phyloP scores from a whole-genome alignment of 2,888 invertebrate species.

The Cheilosia grossa region DNA sequence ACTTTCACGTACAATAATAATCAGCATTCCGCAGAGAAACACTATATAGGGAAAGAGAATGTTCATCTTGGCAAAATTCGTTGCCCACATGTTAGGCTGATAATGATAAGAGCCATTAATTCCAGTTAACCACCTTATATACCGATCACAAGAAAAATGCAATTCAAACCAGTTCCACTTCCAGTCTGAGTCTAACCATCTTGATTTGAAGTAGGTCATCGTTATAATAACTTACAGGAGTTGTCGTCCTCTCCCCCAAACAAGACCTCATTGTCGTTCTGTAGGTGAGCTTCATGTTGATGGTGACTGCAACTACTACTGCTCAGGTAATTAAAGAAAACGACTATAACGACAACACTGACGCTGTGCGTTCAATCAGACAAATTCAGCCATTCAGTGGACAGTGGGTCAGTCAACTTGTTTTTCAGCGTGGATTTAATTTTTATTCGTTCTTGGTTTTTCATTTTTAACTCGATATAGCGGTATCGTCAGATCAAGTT shows the following conservation, averaged over 20 bases:
- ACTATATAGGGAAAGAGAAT: constrained; percentile 38
- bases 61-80: constrained; percentile 25
- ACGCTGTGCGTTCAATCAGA: constrained; percentile 15
- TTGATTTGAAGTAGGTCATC: constrained; percentile 53
- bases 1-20: constrained; percentile 45
- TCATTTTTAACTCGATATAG: constrained; percentile 40
- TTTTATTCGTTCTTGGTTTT: constrained; percentile 33
- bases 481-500: constrained; percentile 55
- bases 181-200: constrained; percentile 8
- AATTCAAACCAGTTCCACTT: constrained; percentile 46
- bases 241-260: constrained; percentile 27
- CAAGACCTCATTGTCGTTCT: constrained; percentile 40
- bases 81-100: constrained; percentile 19
- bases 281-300: background rate
- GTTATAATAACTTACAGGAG: constrained; percentile 51
- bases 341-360: background rate
- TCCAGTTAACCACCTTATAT: constrained; percentile 29
- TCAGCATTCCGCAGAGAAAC: constrained; percentile 21
- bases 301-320: constrained; percentile 1
- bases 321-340: background rate
- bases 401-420: constrained; percentile 73
- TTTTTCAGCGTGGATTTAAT: constrained; percentile 33
- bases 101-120: constrained; percentile 16
- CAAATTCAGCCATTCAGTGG: constrained; percentile 53
- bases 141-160: constrained; percentile 15